These are phyloP conservation scores for Temnothorax ravouxi DNA, from an alignment of 2,888 invertebrate species.

Conservation along the genomic window DNA sequence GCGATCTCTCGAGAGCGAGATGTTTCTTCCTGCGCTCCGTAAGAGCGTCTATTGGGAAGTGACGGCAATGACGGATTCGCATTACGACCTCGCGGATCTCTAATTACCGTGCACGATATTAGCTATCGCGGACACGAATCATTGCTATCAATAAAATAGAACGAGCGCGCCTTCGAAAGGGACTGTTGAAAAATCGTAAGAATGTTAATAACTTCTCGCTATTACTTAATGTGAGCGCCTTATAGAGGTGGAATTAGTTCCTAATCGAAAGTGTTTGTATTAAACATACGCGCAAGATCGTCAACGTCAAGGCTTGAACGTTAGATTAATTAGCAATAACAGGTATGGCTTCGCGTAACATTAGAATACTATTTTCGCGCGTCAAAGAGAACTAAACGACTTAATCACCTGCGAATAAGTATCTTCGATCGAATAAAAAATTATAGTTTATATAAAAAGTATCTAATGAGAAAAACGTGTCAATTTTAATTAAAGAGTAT, in stretches of 20 bases:
- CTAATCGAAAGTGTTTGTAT: constrained; percentile 50
- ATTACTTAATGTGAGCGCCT: constrained; percentile 38
- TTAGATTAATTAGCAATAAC: constrained; percentile 43
- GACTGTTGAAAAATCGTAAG: constrained; percentile 24
- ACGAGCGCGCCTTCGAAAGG: constrained; percentile 30
- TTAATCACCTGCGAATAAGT: neutral
- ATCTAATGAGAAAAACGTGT: neutral
- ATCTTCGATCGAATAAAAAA: neutral
- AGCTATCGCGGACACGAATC: constrained; percentile 58
- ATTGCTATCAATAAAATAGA: constrained; percentile 63
- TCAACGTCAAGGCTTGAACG: constrained; percentile 28
- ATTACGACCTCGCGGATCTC: constrained; percentile 62
- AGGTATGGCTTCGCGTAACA: neutral
- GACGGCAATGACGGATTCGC: constrained; percentile 68
- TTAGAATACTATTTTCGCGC: constrained; percentile 11
- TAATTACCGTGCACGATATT: constrained; percentile 62
- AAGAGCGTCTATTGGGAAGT: constrained; percentile 54
- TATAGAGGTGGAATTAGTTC: constrained; percentile 27
- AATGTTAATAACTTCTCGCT: constrained; percentile 49
- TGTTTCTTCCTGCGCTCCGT: constrained; percentile 52
- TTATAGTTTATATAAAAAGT: neutral
- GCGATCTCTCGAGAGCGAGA: constrained; percentile 43
- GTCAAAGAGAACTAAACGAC: constrained; percentile 1
- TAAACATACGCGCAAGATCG: constrained; percentile 28
- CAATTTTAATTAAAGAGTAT: neutral